Percentiles rank a stretch among this genome's conserved stretches.
Evolutionary conservation across 92 coral and sea anemone species (phyloP).

Genomic region (Epizoanthus fatuus): DNA sequence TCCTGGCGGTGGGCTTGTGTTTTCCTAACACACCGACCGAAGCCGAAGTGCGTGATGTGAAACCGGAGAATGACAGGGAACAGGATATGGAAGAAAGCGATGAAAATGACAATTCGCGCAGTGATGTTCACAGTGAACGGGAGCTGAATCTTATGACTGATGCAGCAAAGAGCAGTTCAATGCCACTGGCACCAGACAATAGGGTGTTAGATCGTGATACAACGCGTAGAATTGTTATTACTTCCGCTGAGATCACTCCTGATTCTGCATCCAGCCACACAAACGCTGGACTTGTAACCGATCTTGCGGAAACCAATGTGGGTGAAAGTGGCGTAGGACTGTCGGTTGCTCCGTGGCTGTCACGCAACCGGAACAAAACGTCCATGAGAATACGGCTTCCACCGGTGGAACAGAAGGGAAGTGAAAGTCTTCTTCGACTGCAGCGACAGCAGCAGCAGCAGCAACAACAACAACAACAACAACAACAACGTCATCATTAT

Average conservation of each 20-base stretch:
- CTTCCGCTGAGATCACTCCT: slow-evolving; percentile 21
- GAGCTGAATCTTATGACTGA: not conserved
- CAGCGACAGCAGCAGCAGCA: slow-evolving; percentile 12
- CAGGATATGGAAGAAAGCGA: not conserved
- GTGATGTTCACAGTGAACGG: not conserved
- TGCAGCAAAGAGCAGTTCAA: not conserved
- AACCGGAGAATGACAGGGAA: not conserved
- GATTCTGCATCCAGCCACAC: not conserved
- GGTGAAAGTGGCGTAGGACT: not conserved
- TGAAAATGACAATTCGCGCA: not conserved
- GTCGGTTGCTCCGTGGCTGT: not conserved
- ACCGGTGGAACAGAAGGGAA: slow-evolving; percentile 27
- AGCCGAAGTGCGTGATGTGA: not conserved
- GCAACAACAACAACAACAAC: not conserved
- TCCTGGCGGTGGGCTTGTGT: slow-evolving; percentile 7
- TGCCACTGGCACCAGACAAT: slow-evolving; percentile 1
- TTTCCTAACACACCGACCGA: slow-evolving; percentile 5
- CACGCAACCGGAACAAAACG: slow-evolving; percentile 4
- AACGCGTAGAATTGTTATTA: slow-evolving; percentile 17
- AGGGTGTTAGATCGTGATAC: not conserved
- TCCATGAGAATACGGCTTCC: slow-evolving; percentile 2
- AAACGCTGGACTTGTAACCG: slow-evolving; percentile 11
- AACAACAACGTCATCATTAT: not conserved
- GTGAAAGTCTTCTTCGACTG: slow-evolving; percentile 26
- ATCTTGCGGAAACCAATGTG: not conserved